phyloP scores from a whole-genome alignment of 2,797 vertebrate genomes.

The Mormyrops boulengeri region DNA sequence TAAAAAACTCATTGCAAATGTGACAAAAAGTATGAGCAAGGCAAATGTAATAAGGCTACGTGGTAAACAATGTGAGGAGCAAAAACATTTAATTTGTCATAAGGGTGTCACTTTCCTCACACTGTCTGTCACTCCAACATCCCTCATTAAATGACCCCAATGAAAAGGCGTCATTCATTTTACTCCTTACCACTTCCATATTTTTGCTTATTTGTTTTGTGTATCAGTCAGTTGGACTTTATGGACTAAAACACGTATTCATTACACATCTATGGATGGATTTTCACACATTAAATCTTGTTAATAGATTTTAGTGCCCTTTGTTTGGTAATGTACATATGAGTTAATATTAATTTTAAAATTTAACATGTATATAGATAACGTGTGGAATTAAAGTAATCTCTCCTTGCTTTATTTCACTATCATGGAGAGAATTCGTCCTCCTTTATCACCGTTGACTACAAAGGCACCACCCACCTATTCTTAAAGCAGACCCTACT shows the following conservation, averaged over 20 bases:
- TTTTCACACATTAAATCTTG: neutral
- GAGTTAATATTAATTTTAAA: neutral
- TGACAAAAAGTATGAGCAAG: neutral
- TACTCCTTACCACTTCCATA: neutral
- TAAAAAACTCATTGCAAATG: neutral
- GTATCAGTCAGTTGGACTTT: neutral
- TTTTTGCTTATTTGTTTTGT: neutral
- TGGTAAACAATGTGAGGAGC: neutral
- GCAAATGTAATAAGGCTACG: neutral
- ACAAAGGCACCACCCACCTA: neutral
- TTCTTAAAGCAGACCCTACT: neutral
- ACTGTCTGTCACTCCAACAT: neutral
- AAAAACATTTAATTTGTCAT: neutral
- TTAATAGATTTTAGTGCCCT: neutral
- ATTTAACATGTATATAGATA: neutral
- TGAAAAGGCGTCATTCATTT: neutral
- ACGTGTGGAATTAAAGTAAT: neutral
- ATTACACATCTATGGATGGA: neutral
- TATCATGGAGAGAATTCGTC: neutral
- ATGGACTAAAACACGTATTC: neutral
- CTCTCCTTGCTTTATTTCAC: neutral
- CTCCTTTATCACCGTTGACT: neutral
- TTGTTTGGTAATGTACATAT: neutral
- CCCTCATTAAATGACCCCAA: neutral
- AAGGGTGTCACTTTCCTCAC: neutral